Base-by-base conservation (phyloP, 2,797 vertebrate species). In the Nyctibius grandis region DNA sequence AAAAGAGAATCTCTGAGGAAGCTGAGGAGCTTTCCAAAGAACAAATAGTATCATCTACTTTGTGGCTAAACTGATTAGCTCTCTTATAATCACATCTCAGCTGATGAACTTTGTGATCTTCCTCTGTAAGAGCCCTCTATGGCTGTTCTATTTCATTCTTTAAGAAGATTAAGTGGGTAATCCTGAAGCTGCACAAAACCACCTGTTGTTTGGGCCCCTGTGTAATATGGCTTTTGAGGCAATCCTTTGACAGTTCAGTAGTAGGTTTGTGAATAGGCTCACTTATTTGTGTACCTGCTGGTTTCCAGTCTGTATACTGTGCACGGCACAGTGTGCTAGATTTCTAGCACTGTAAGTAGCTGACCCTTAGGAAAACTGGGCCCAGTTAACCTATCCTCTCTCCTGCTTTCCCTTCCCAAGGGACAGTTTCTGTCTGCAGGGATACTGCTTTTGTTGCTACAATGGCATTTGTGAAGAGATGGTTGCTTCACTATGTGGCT, bases 11-110 rank as follows among this genome's bases (percentile, higher is more conserved):
- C 23, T 88, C 36, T 8, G 42, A 73, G 68, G 63, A 91, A 65
- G 65, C 69, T 64, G 64, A 94, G 50, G 63, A 89, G 73, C 87
- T 93, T 91, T 95, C 61, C 25, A 31, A 68, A 67, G 93, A 92
- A 59, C 89, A 88, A 88, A 92, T 94, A 80, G 36, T n/a, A 80
- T 92, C 88, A 91, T 95, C 92, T 95, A 88, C 82, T 96, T 95
- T 94, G 67, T 73, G 40, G 68, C 9, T 96, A 89, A 97, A 96
- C 95, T 96, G 95, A 96, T 97, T 96, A 97, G 76, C 65, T 93
- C 59, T 84, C 45, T 81, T 87, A 85, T 95, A 97, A 95, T 95
- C 93, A 59, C 72, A 89, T 85, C 78, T 88, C 65, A 87, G 47
- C 92, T 95, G 96, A 96, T 94, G 89, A 97, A 91, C 91, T 92